A percentile compares a stretch with the other conserved stretches of the same genome.
Evolutionary conservation across 2,888 invertebrate genomes (phyloP).

Genomic region (Spicauda simplicius): DNA sequence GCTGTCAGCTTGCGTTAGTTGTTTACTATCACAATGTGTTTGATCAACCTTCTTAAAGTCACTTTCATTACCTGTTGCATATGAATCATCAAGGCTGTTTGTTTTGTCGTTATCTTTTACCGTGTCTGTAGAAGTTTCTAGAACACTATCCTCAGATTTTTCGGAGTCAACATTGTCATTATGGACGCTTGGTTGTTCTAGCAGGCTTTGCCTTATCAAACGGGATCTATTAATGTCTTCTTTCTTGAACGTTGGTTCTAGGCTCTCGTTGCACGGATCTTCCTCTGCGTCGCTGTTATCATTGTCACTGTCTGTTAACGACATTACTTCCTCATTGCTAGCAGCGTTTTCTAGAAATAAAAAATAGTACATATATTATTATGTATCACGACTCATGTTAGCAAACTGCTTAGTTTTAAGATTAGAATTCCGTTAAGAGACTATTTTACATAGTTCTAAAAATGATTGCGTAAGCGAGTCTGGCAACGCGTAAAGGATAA

Average conservation of each 20-base stretch:
- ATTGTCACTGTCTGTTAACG: slow-evolving; percentile 56
- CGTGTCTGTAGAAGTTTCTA: slow-evolving; percentile 51
- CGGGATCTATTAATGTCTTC: slow-evolving; percentile 59
- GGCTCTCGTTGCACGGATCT: slow-evolving; percentile 63
- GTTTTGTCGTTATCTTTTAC: slow-evolving; percentile 46
- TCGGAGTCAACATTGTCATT: slow-evolving; percentile 43
- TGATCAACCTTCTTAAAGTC: slow-evolving; percentile 37
- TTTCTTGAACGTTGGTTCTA: slow-evolving; percentile 68
- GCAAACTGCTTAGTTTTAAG: no score
- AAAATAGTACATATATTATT: neutral
- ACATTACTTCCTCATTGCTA: slow-evolving; percentile 50
- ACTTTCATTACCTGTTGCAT: slow-evolving; percentile 45
- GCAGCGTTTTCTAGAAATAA: slow-evolving; percentile 3
- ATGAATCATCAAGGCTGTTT: slow-evolving; percentile 42
- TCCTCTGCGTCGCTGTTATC: slow-evolving; percentile 51
- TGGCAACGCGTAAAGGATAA: no score
- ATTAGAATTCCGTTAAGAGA: no score
- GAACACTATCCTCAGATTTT: slow-evolving; percentile 46
- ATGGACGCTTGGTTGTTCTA: slow-evolving; percentile 24
- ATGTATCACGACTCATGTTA: neutral
- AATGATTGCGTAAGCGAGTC: no score
- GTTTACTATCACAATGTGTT: slow-evolving; percentile 8
- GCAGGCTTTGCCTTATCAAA: slow-evolving; percentile 46
- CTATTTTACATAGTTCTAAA: no score
- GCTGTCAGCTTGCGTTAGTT: neutral